Evolutionary conservation across 1,140 invertebrate genomes (phyloP), one percentile per base, ranked within the genome.

Genomic region (Penaeus japonicus): DNA sequence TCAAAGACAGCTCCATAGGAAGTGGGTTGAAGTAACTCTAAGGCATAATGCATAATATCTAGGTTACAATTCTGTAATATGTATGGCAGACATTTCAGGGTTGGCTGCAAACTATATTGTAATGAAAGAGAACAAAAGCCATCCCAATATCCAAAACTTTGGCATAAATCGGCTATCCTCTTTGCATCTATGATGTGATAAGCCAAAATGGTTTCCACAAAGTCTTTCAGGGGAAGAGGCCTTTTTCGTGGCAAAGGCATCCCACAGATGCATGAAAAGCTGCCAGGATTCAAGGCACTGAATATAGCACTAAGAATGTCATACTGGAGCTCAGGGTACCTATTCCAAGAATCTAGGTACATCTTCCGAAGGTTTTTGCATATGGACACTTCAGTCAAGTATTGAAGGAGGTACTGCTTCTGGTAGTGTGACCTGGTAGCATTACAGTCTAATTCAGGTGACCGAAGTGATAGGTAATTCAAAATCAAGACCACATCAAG

Each of bases 401-500:
- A 87, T 30, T 81, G 85, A 27, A 82, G 35, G 18, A 87, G 55
- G 5, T 65, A 57, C 20, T 87, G 62, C 20, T 87, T 81, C 1
- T 59, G 39, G 22, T 32, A 35, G 12, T 82, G 55, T n/a, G 24
- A 55, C 22, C 22, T 79, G 30, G 18, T 53, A 7, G 35, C 24
- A 59, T 39, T 17, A 27, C 85, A 78, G 18, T 53, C 59, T 53
- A 70, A 20, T 70, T 81, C 57, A 54, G 62, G 22, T 87, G 85
- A 70, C 2, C 54, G 18, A 57, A 22, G 3, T 55, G 62, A 35
- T 1, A 87, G 12, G 55, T 81, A 79, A 53, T 81, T 80, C 59
- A 87, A 81, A 2, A 87, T 65, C 35, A 82, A 87, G 32, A 87
- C 81, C 62, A 87, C 77, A 73, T 87, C 85, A 53, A 32, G 27